These are phyloP conservation scores for Muscidifurax raptorellus DNA, from an alignment of 1,140 invertebrate genomes.

Conservation along the genomic window DNA sequence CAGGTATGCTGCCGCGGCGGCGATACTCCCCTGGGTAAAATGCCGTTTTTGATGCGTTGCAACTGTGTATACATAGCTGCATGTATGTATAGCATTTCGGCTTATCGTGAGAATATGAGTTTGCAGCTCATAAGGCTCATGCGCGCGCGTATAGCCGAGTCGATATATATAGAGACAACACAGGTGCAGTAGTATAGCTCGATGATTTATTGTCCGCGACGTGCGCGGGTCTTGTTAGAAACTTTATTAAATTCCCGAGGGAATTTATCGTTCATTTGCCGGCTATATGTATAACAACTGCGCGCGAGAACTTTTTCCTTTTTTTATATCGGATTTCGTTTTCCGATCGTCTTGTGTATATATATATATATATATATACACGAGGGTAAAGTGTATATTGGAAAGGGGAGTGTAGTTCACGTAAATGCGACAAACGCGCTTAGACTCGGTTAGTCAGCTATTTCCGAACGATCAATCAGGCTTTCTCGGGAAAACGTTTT, in stretches of 20 bases:
- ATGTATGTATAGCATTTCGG: too few species aligned
- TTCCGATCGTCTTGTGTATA: background rate
- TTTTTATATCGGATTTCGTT: background rate
- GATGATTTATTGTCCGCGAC: conserved; percentile 10
- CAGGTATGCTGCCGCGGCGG: too few species aligned
- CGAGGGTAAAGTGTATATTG: background rate
- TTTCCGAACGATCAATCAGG: conserved; percentile 56
- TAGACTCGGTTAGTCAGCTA: conserved; percentile 55
- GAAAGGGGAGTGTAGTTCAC: background rate
- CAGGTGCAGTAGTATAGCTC: background rate
- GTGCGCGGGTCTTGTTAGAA: background rate
- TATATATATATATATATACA: background rate
- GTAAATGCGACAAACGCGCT: conserved; percentile 17
- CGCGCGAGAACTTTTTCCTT: background rate
- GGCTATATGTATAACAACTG: background rate
- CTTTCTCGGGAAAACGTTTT: conserved; percentile 2
- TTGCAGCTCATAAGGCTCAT: background rate
- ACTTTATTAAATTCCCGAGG: conserved; percentile 58
- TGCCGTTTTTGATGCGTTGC: too few species aligned
- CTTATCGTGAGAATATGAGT: too few species aligned
- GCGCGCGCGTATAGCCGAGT: background rate
- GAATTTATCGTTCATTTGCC: conserved; percentile 53
- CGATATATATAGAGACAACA: conserved; percentile 1
- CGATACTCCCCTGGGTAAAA: too few species aligned
- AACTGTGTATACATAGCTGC: background rate